Conservation (phyloP, 2,888 invertebrate genomes). For the Tenthredo amoena region DNA sequence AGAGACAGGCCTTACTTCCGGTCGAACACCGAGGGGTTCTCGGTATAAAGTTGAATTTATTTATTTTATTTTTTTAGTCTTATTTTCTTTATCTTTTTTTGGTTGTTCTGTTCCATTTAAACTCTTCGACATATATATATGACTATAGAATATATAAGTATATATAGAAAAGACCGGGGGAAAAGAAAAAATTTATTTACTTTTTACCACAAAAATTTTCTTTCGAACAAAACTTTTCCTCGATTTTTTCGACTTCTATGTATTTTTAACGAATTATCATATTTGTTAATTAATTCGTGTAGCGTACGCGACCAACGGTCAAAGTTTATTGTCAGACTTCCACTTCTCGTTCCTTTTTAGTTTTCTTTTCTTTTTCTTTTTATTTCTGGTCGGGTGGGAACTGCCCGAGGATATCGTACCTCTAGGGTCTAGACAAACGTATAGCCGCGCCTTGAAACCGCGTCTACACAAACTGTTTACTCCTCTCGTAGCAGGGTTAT, state of each 20-base stretch:
- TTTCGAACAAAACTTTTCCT: no score
- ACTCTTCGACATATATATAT: neutral
- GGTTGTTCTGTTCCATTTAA: neutral
- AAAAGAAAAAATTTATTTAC: no score
- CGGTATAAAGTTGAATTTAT: slow-evolving; percentile 44
- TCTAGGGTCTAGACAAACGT: slow-evolving; percentile 57
- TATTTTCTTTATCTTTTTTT: neutral
- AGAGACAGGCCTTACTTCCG: slow-evolving; percentile 66
- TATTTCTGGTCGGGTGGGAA: slow-evolving; percentile 55
- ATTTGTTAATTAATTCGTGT: neutral
- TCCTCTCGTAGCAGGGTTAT: neutral
- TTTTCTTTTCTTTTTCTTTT: neutral
- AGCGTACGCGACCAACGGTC: neutral
- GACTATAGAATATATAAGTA: neutral
- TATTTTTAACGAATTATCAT: neutral
- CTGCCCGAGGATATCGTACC: slow-evolving; percentile 51
- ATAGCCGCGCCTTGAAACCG: slow-evolving; percentile 49
- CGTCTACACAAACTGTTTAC: slow-evolving; percentile 33
- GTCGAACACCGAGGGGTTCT: slow-evolving; percentile 63
- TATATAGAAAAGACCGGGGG: neutral
- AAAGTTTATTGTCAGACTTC: neutral
- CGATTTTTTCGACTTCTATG: neutral
- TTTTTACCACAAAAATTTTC: no score
- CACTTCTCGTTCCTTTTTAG: neutral
- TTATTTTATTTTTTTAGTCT: neutral